Conservation (phyloP, 2,888 invertebrate species). For the Parnassius smintheus region DNA sequence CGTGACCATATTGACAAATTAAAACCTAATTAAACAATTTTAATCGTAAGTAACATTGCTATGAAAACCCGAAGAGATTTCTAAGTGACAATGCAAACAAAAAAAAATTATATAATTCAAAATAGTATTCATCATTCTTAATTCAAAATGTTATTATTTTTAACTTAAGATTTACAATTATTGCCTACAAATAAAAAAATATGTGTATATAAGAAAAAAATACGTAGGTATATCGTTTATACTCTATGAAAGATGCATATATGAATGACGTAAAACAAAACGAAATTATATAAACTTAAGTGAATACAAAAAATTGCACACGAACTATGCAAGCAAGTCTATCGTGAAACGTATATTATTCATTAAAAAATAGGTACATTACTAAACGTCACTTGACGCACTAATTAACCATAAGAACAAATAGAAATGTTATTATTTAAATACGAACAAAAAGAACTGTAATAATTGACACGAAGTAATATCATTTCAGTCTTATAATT, state of each 20-base stretch:
- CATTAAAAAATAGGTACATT: conserved; percentile 5
- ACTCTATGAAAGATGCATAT: conserved; percentile 9
- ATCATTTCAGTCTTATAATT: conserved; percentile 56
- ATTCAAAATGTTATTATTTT: conserved; percentile 8
- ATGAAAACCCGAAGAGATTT: conserved; percentile 43
- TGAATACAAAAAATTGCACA: conserved; percentile 6
- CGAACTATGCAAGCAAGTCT: conserved; percentile 3
- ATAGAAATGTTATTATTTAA: conserved; percentile 31
- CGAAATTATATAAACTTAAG: conserved; percentile 4
- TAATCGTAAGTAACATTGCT: conserved; percentile 40
- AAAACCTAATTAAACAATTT: conserved; percentile 12
- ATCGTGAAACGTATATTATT: neutral
- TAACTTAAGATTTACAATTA: conserved; percentile 15
- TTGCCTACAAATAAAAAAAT: conserved; percentile 7
- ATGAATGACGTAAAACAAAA: neutral
- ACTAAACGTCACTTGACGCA: conserved; percentile 8
- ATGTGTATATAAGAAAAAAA: neutral
- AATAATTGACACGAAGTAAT: conserved; percentile 36
- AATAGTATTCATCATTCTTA: conserved; percentile 4
- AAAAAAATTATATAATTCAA: conserved; percentile 3
- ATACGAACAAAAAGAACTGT: conserved; percentile 20
- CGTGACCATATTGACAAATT: conserved; percentile 6
- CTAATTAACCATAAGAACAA: conserved; percentile 42
- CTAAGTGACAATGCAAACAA: conserved; percentile 15
- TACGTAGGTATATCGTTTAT: neutral